Evolutionary conservation across 2,113 vertebrate genomes (phyloP), one percentile per base, ranked within the genome.

Genomic region (Pseudopipra pipra): DNA sequence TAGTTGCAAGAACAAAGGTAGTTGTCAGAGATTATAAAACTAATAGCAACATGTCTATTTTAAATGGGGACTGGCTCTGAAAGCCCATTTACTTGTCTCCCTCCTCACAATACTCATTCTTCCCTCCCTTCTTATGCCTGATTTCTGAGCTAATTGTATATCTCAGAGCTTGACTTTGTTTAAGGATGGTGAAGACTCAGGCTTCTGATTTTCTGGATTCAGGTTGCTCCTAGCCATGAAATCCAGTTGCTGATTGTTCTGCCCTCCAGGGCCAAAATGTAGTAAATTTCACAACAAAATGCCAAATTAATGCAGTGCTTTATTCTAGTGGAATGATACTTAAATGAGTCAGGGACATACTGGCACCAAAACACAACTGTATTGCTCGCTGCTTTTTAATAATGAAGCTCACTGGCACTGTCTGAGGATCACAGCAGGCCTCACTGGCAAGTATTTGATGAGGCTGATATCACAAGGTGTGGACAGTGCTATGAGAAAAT

Each of bases 231-330:
- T 67, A 39, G 63, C 56, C 44, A 72, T 77, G 41, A 91, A 89
- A 93, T 89, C 71, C 44, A n/a, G 94, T 92, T 94, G 74, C 49
- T 84, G 52, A 75, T 92, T 92, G 31, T 74, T 85, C 74, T 80
- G 13, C 43, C 47, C 54, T 67, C 56, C 67, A 73, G 52, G 70
- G 41, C 81, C 37, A 93, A 93, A 81, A 75, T 39, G 35, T 22
- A 47, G 27, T 58, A 90, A 72, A 68, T 89, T 93, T 89, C 3
- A 2, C 80, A 87, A 23, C n/a, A 71, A 81, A 96, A 78, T 27
- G 31, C n/a, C 61, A 33, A 75, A 72, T 51, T 65, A 76, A 54
- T 33, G 31, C 52, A 54, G 28, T 71, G 59, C 25, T 70, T 30
- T 81, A 0, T 66, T 81, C 51, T 66, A 28, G 19, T 49, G 54